These are phyloP conservation scores for Bucco capensis DNA, from an alignment of 2,113 vertebrate species.

Conservation along the genomic window DNA sequence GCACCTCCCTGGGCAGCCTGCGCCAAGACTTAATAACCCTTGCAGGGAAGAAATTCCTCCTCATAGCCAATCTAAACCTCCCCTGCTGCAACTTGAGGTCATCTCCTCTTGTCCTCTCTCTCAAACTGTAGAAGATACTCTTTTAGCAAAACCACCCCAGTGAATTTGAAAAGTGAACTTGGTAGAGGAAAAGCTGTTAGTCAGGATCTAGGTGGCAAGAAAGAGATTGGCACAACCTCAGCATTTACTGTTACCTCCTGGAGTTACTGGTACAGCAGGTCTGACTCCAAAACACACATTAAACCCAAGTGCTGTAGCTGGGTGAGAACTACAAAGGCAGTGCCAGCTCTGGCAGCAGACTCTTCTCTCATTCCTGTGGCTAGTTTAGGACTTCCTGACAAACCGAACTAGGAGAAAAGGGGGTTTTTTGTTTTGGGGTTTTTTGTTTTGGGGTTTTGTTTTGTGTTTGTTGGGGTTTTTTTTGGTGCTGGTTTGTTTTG, in stretches of 20 bases:
- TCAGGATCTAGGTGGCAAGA: not conserved
- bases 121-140: not conserved
- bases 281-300: not conserved
- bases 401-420: not conserved
- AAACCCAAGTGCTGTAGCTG: not conserved
- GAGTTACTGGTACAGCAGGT: not conserved
- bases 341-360: not conserved
- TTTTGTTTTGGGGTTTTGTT: too few species aligned
- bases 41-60: too few species aligned
- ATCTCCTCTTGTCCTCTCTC: too few species aligned
- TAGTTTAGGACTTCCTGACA: not conserved
- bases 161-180: not conserved
- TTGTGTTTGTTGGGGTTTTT: rapidly evolving
- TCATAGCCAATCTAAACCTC: too few species aligned
- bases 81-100: too few species aligned
- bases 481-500: not conserved
- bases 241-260: not conserved
- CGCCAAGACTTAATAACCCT: too few species aligned
- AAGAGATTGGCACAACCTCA: not conserved
- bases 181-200: not conserved
- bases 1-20: too few species aligned
- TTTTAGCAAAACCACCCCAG: not conserved
- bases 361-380: not conserved
- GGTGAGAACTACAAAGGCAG: not conserved
- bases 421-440: not conserved